Base-by-base conservation (phyloP, 2,113 vertebrate species). In the Scolopax mira region DNA sequence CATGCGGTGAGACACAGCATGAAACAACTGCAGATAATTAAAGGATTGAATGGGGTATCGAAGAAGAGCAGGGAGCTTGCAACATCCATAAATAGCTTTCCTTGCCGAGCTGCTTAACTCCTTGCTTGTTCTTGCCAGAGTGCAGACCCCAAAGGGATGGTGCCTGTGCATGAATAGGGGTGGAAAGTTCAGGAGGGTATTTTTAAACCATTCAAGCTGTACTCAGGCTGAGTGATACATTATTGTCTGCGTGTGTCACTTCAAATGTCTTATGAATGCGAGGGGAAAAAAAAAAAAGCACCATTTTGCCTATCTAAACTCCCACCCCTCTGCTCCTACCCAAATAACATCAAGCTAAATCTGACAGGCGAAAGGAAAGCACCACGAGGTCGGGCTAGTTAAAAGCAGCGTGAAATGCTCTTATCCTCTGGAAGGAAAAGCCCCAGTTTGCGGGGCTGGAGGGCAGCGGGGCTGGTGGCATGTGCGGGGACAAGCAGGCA, bases 11-110 rank as follows among this genome's bases (percentile, higher is more conserved):
- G 92, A 91, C 70, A 62, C 96, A 78, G 95, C 82, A 71, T 52
- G 95, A 95, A 97, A 93, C 91, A 93, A 92, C 86, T 79, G 95
- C 90, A 88, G 88, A 94, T 97, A 96, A 97, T 97, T 96, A 96
- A 96, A 93, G 97, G 97, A 86, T 73, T 91, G 96, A 92, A 91
- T 37, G 70, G 93, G 88, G 79, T 91, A 84, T 57, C 5, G 60
- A 74, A 80, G 95, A 72, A 70, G 88, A 95, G 86, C 65, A 19
- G 85, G 84, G 94, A 95, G 93, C 85, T 82, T 28, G 70, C 88
- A 93, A 79, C 85, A 92, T 70, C 96, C 93, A 93, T 70, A 96
- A 97, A 97, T 96, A 97, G 95, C 96, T 95, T 5, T 18, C 73
- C 94, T 78, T 85, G 89, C 91, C 14, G 70, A 94, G 91, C 93